Percentiles rank a stretch among this genome's conserved stretches.
Conservation (phyloP, 2,888 invertebrate genomes). For the Andrena praecox region DNA sequence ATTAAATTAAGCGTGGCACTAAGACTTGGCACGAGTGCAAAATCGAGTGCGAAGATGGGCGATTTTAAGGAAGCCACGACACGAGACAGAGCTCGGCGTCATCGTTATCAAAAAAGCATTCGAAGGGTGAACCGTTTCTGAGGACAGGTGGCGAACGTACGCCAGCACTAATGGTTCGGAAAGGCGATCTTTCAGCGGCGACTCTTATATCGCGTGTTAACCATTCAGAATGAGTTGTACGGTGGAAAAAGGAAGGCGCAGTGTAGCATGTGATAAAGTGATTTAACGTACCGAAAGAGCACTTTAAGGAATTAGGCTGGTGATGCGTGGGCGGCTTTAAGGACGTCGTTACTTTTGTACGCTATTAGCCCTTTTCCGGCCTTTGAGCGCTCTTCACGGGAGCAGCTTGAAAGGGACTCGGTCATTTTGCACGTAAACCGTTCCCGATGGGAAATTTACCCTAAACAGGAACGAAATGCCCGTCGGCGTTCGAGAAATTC, state of each 20-base stretch:
- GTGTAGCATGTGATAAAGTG: constrained; percentile 27
- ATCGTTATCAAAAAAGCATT: neutral
- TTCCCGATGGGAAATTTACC: neutral
- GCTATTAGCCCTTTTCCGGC: constrained; percentile 33
- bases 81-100: neutral
- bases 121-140: neutral
- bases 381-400: constrained; percentile 15
- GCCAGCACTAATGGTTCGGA: constrained; percentile 7
- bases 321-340: constrained; percentile 39
- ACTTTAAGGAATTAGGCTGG: constrained; percentile 45
- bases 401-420: constrained; percentile 14
- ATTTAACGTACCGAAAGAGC: constrained; percentile 16
- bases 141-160: too few relatives aligned
- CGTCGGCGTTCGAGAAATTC: neutral
- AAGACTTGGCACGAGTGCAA: too few relatives aligned
- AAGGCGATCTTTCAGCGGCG: constrained; percentile 9
- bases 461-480: constrained; percentile 1
- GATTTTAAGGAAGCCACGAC: too few relatives aligned
- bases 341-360: constrained; percentile 45
- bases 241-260: neutral
- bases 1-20: too few relatives aligned
- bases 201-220: constrained; percentile 17
- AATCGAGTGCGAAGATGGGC: too few relatives aligned
- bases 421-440: constrained; percentile 18
- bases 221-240: constrained; percentile 6